A percentile compares a stretch with the other conserved stretches of the same genome.
Evolutionary conservation across 2,888 invertebrate genomes (phyloP).

Genomic region (Pseudococcus viburni): DNA sequence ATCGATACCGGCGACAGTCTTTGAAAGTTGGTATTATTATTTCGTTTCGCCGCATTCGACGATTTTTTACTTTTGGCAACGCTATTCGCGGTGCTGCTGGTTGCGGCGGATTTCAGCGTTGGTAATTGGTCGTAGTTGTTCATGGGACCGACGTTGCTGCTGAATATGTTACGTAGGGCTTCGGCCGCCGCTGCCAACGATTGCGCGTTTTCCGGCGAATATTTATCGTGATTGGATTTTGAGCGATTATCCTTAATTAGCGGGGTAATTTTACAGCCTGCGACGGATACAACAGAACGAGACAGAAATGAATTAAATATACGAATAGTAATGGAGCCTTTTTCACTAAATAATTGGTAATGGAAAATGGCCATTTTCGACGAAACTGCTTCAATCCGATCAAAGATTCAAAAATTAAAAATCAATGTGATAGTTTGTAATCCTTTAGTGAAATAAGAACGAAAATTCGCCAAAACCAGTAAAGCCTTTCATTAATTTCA

Average conservation of each 20-base stretch:
- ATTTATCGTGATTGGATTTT: background rate
- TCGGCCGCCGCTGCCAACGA: background rate
- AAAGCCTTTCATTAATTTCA: too few species aligned
- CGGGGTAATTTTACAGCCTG: slow-evolving; percentile 51
- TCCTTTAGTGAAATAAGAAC: too few species aligned
- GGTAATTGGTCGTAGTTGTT: slow-evolving; percentile 36
- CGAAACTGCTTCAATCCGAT: too few species aligned
- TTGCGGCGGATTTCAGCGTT: background rate
- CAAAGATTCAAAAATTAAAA: too few species aligned
- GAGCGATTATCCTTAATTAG: slow-evolving; percentile 19
- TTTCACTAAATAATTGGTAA: too few species aligned
- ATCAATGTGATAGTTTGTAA: too few species aligned
- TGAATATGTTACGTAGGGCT: background rate
- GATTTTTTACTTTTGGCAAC: slow-evolving; percentile 19
- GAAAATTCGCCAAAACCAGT: too few species aligned
- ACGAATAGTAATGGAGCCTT: background rate
- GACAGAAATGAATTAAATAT: background rate
- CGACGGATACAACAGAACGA: background rate
- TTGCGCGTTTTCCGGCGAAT: background rate
- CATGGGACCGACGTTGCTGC: slow-evolving; percentile 11
- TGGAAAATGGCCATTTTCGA: too few species aligned
- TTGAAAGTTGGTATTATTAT: slow-evolving; percentile 55
- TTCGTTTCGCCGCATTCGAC: background rate
- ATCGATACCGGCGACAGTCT: slow-evolving; percentile 62
- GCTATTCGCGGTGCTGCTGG: background rate